phyloP scores from a whole-genome alignment of 1,140 invertebrate genomes.

The Drosophila pandora region DNA sequence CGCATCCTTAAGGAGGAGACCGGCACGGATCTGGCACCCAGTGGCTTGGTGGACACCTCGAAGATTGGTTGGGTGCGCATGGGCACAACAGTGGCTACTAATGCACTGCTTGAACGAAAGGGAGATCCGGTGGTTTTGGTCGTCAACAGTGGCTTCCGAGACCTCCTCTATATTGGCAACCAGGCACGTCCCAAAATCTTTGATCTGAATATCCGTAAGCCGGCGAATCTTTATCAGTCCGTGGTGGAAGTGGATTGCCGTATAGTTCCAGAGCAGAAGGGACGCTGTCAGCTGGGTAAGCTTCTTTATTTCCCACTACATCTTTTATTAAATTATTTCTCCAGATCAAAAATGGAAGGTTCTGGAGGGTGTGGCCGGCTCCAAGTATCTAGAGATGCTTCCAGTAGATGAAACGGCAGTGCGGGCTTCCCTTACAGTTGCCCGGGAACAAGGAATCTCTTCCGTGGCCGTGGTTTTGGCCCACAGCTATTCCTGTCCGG shows the following conservation, averaged over 20 bases:
- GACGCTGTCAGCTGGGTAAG: constrained; percentile 86
- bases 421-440: constrained; percentile 86
- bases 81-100: constrained; percentile 99
- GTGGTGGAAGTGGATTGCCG: constrained; percentile 97
- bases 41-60: constrained; percentile 88
- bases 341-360: constrained; percentile 84
- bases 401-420: constrained; percentile 87
- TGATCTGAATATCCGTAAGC: constrained; percentile 94
- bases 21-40: constrained; percentile 85
- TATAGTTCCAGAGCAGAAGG: constrained; percentile 89
- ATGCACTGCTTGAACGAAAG: constrained; percentile 98
- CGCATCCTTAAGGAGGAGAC: constrained; percentile 95
- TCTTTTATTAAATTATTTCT: neutral
- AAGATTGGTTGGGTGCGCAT: constrained; percentile 97
- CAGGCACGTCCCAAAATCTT: constrained; percentile 99
- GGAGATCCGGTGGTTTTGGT: constrained; percentile 97
- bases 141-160: constrained; percentile 97
- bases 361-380: constrained; percentile 89
- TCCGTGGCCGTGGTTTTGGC: constrained; percentile 97
- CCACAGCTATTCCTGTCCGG: constrained; percentile 97
- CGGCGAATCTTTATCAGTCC: constrained; percentile 94
- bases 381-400: constrained; percentile 88
- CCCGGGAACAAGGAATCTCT: constrained; percentile 89
- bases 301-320: neutral
- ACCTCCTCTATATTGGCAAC: constrained; percentile 98